Evolutionary conservation across 2,888 invertebrate species (phyloP).

Genomic region (Bombylius discolor): DNA sequence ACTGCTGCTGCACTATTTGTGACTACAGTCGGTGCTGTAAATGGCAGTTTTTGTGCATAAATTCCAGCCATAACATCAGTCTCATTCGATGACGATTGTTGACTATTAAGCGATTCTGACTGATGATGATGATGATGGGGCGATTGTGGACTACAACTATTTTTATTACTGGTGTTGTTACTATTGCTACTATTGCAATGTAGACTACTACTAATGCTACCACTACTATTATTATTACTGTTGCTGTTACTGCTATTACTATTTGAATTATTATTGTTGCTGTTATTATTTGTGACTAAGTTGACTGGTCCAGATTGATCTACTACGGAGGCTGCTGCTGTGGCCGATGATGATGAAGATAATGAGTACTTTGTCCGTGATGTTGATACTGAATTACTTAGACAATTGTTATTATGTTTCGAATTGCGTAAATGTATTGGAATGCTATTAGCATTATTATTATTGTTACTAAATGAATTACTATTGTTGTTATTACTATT

Average conservation of each 20-base stretch:
- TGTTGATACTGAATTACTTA: not conserved
- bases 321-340: not conserved
- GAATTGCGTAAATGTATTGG: conserved; percentile 11
- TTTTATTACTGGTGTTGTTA: not conserved
- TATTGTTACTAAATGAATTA: conserved; percentile 10
- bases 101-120: conserved; percentile 7
- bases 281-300: conserved; percentile 21
- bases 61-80: conserved; percentile 14
- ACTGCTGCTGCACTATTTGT: conserved; percentile 15
- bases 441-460: conserved; percentile 11
- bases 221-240: not conserved
- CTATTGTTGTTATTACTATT: conserved; percentile 13
- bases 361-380: conserved; percentile 4
- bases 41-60: conserved; percentile 18
- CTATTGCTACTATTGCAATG: conserved; percentile 3
- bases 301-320: conserved; percentile 24
- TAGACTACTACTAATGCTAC: not conserved
- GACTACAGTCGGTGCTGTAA: conserved; percentile 14
- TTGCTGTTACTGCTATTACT: conserved; percentile 2
- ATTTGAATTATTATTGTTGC: conserved; percentile 9
- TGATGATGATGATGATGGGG: conserved; percentile 1
- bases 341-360: not conserved
- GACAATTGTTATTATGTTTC: conserved; percentile 9
- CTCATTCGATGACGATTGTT: conserved; percentile 4
- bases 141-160: not conserved